Evolutionary conservation across 1,140 invertebrate species (phyloP).

Genomic region (Tetranychus cinnabarinus): DNA sequence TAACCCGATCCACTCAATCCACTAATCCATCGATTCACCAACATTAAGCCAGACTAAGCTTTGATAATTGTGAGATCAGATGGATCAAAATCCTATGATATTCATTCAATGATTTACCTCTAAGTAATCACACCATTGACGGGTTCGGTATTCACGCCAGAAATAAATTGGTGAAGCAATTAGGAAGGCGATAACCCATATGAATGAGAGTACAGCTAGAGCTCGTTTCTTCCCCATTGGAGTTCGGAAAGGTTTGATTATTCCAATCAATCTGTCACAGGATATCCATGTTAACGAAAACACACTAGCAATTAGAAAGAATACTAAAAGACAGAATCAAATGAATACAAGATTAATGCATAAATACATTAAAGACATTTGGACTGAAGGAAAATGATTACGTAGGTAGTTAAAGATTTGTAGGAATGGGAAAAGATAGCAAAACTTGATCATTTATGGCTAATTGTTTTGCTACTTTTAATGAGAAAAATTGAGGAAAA

Average conservation of each 20-base stretch:
- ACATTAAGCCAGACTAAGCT: too few relatives aligned
- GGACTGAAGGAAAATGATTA: too few relatives aligned
- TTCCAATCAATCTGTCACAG: constrained; percentile 50
- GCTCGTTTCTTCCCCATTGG: constrained; percentile 32
- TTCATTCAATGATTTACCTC: constrained; percentile 6
- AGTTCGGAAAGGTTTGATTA: constrained; percentile 41
- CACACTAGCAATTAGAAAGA: constrained; percentile 40
- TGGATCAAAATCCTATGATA: too few relatives aligned
- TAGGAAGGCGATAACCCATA: constrained; percentile 36
- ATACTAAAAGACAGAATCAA: constrained; percentile 22
- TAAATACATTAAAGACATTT: too few relatives aligned
- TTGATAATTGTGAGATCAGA: too few relatives aligned
- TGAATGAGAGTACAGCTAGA: constrained; percentile 32
- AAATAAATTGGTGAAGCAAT: constrained; percentile 37
- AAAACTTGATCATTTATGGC: neutral
- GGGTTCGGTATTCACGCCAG: constrained; percentile 35
- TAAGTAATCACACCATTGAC: constrained; percentile 33
- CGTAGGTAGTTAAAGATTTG: too few relatives aligned
- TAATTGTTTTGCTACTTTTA: neutral
- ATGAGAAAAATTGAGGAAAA: neutral
- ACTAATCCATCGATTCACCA: too few relatives aligned
- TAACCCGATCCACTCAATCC: too few relatives aligned
- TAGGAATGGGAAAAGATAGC: too few relatives aligned
- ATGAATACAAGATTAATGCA: too few relatives aligned
- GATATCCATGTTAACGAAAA: constrained; percentile 51